These are phyloP conservation scores for Lithobates sylvaticus DNA, from an alignment of 2,797 vertebrate genomes.

Conservation along the genomic window DNA sequence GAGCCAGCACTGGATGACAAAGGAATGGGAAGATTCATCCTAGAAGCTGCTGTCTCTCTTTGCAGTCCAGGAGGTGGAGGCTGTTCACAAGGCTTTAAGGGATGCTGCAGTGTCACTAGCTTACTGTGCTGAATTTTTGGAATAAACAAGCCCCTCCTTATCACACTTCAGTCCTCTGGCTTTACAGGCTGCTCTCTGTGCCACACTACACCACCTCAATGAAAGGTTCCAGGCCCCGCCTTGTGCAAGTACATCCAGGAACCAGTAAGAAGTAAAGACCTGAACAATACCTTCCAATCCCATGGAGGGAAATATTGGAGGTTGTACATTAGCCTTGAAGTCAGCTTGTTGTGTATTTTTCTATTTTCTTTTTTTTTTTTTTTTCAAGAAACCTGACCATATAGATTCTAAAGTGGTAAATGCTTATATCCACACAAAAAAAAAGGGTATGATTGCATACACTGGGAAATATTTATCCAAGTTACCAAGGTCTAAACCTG, in stretches of 20 bases:
- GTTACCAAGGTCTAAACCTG: not conserved
- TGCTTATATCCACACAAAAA: too few species aligned
- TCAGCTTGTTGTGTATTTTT: not conserved
- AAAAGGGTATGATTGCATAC: not conserved
- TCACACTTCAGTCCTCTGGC: slow-evolving; percentile 41
- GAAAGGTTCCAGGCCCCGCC: slow-evolving; percentile 67
- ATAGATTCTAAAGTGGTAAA: not conserved
- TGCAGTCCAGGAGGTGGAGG: slow-evolving; percentile 29
- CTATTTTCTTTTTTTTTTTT: not conserved
- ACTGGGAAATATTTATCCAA: not conserved
- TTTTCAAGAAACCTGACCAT: not conserved
- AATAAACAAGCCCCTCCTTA: slow-evolving; percentile 28
- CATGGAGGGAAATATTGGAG: not conserved
- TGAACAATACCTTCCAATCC: slow-evolving; percentile 58
- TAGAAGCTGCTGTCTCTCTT: slow-evolving; percentile 36
- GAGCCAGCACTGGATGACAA: slow-evolving; percentile 2
- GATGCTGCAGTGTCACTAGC: slow-evolving; percentile 40
- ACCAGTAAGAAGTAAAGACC: slow-evolving; percentile 52
- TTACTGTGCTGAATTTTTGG: slow-evolving; percentile 10
- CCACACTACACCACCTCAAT: slow-evolving; percentile 69
- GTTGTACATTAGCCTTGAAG: not conserved
- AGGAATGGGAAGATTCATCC: slow-evolving; percentile 42
- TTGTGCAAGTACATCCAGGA: slow-evolving; percentile 13
- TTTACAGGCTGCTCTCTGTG: slow-evolving; percentile 46
- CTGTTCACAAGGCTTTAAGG: slow-evolving; percentile 39